Percentiles rank a stretch among this genome's conserved stretches.
These are phyloP conservation scores for Cylindroiulus punctatus DNA, from an alignment of 2,888 invertebrate genomes.

Conservation along the genomic window DNA sequence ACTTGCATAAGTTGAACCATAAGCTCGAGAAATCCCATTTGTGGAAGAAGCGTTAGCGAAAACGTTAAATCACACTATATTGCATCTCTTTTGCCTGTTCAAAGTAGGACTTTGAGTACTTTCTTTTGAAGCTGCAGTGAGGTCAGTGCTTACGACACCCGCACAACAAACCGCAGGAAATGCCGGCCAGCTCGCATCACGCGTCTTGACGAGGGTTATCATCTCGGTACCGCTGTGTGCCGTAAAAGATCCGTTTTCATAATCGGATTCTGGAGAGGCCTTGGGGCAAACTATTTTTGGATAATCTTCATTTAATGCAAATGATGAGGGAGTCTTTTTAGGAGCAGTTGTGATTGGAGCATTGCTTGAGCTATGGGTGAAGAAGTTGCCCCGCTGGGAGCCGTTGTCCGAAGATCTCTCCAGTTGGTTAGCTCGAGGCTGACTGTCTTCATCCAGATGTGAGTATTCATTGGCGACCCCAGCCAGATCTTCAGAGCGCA, in stretches of 20 bases:
- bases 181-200: conserved; percentile 4
- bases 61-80: conserved; percentile 50
- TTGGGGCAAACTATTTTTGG: conserved; percentile 36
- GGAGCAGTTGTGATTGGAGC: conserved; percentile 48
- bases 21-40: not conserved
- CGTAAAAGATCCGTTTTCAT: not conserved
- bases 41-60: not conserved
- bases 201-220: not conserved
- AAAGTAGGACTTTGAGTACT: conserved; percentile 31
- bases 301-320: not conserved
- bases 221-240: not conserved
- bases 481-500: conserved; percentile 6
- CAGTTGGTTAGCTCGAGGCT: not conserved
- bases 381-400: not conserved
- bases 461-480: not conserved
- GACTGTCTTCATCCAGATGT: not conserved
- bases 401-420: not conserved
- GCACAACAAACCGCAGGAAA: conserved; percentile 43
- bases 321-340: not conserved
- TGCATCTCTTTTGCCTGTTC: conserved; percentile 52
- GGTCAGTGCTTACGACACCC: not conserved
- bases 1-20: not conserved
- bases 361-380: conserved; percentile 25
- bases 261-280: conserved; percentile 51
- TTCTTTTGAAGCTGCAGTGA: not conserved